Base-by-base conservation (phyloP, 1,140 invertebrate species). In the Mercenaria mercenaria region DNA sequence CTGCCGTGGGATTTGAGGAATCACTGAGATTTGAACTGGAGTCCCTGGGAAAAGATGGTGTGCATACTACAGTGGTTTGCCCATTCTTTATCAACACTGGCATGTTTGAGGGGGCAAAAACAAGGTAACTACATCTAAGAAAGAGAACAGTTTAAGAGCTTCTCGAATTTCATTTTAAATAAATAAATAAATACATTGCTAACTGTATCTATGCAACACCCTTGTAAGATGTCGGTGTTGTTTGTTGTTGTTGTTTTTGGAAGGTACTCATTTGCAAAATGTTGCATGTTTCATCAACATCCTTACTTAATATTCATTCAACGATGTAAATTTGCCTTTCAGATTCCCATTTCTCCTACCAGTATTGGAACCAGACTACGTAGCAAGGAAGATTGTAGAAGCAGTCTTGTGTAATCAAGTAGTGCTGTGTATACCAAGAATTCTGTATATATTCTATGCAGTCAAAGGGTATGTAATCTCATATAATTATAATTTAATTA, bases 31-130 rank as follows among this genome's bases (percentile, higher is more conserved):
- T 93, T 80, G 95, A 96, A 90, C 77, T 96, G 10, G 67, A 87
- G n/a, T 77, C 69, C 39, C 59, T 91, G 32, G 91, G 92, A 8
- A 96, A 94, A 90, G 84, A 82, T 64, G 98, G 98, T 59, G 97
- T 99, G 23, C 97, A 98, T 89, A 98, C 98, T 0, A 99, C 99
- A 8, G 97, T 98, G 29, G 97, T 99, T 89, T 99, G 98, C 95
- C 99, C 99, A 0, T 99, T 98, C 96, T 99, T 98, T 95, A 99
- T 99, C 88, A 97, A 98, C 93, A 99, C 99, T 11, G 98, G 98
- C 90, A 99, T 99, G 98, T 99, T 99, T 93, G 97, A 98, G 34
- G 98, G 98, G 89, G 98, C 98, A 37, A 96, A 97, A 93, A 97
- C 98, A 90, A 98, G 97, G 98, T 98, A 96, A 37, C n/a, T n/a